These are phyloP conservation scores for Corythornis leucogaster DNA, from an alignment of 2,797 vertebrate species.

Conservation along the genomic window DNA sequence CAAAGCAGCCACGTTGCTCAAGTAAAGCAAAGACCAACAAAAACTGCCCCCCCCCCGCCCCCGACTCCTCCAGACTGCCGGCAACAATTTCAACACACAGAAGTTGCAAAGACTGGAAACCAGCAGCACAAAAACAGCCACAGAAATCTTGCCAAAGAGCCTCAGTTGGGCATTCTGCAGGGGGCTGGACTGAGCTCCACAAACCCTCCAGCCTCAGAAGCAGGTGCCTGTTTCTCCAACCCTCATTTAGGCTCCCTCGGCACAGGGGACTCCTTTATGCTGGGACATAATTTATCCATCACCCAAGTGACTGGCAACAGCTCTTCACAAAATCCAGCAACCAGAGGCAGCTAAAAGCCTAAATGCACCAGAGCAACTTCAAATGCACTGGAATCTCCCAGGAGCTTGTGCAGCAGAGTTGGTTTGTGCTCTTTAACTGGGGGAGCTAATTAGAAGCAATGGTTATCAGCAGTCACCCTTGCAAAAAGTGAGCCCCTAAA, in stretches of 20 bases:
- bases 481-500: not conserved
- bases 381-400: not conserved
- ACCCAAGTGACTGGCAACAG: not conserved
- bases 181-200: not conserved
- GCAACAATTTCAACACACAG: not conserved
- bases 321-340: not conserved
- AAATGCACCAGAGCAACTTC: not conserved
- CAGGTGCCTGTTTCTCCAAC: not conserved
- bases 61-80: fast-evolving
- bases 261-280: not conserved
- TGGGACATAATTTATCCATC: not conserved
- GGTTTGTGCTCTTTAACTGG: not conserved
- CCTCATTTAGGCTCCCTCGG: fast-evolving
- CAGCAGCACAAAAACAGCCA: not conserved
- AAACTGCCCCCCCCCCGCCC: not conserved
- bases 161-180: not conserved
- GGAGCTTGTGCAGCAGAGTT: not conserved
- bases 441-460: not conserved
- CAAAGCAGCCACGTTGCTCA: not conserved
- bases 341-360: not conserved
- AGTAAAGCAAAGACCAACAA: not conserved
- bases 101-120: not conserved
- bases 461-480: fast-evolving
- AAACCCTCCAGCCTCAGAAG: not conserved
- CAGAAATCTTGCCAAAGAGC: fast-evolving